These are phyloP conservation scores for Melanerpes formicivorus DNA, from an alignment of 2,113 vertebrate genomes.

Conservation along the genomic window DNA sequence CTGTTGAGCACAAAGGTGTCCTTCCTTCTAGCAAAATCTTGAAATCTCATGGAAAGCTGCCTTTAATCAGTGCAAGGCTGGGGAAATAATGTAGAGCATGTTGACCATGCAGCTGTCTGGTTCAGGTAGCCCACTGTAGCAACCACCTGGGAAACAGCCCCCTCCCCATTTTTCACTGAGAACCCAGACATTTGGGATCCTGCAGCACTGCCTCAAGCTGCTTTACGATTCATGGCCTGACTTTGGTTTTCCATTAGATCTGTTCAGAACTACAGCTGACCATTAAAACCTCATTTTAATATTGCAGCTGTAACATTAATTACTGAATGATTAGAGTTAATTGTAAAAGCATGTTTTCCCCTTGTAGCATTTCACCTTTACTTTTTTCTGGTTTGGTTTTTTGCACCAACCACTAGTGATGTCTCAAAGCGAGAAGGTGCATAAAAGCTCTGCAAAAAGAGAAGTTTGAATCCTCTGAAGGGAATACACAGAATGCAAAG, in stretches of 20 bases:
- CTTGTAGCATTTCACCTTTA: neutral
- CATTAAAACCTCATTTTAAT: constrained; percentile 1
- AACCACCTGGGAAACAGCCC: neutral
- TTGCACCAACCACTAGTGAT: neutral
- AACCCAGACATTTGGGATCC: neutral
- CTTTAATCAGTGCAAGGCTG: neutral
- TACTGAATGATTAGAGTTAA: neutral
- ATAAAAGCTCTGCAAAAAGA: neutral
- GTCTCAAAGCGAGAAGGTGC: neutral
- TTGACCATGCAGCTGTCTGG: neutral
- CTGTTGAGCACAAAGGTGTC: neutral
- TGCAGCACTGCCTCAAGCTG: neutral
- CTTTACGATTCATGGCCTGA: neutral
- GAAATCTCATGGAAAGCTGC: neutral
- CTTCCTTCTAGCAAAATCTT: neutral
- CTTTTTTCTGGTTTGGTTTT: neutral
- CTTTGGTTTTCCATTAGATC: constrained; percentile 1
- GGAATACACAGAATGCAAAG: constrained; percentile 11
- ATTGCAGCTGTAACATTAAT: constrained; percentile 2
- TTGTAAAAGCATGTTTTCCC: neutral
- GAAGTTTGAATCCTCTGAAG: neutral
- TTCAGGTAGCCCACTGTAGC: neutral
- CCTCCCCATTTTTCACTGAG: neutral
- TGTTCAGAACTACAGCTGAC: neutral
- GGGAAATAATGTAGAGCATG: neutral